A percentile compares a stretch with the other conserved stretches of the same genome.
phyloP scores from a whole-genome alignment of 1,140 invertebrate genomes.

The Hetaerina americana region DNA sequence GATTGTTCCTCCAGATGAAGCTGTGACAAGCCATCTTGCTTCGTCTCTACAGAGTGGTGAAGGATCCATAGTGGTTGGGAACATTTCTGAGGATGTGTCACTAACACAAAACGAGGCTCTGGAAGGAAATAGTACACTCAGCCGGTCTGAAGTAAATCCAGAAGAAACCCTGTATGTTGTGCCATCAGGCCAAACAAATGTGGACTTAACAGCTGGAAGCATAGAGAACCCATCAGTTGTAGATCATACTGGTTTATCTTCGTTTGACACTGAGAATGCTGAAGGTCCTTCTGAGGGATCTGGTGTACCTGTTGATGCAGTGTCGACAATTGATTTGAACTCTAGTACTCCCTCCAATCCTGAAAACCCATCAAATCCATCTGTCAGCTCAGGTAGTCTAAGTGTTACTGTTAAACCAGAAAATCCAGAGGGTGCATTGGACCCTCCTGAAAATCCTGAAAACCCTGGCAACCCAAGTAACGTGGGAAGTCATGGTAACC shows the following conservation, averaged over 20 bases:
- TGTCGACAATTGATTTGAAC: not conserved
- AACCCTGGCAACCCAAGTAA: constrained; percentile 11
- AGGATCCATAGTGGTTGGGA: not conserved
- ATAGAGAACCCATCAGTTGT: too few relatives aligned
- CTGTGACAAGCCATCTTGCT: not conserved
- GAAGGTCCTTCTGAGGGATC: not conserved
- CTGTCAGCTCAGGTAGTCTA: not conserved
- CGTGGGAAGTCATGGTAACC: constrained; percentile 2
- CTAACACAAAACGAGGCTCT: not conserved
- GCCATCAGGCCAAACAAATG: not conserved
- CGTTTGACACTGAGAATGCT: too few relatives aligned
- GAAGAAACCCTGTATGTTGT: not conserved
- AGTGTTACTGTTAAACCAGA: too few relatives aligned
- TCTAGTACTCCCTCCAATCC: not conserved
- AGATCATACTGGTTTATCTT: too few relatives aligned
- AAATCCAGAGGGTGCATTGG: not conserved
- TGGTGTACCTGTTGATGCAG: not conserved
- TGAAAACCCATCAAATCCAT: not conserved
- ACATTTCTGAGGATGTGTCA: not conserved
- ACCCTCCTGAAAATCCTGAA: not conserved
- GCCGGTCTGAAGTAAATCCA: not conserved
- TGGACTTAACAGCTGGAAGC: too few relatives aligned
- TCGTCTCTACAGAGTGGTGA: not conserved
- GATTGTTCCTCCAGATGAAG: constrained; percentile 33
- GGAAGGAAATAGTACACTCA: not conserved